Evolutionary conservation across 2,888 invertebrate species (phyloP).

Genomic region (Tetanocera ferruginea): DNA sequence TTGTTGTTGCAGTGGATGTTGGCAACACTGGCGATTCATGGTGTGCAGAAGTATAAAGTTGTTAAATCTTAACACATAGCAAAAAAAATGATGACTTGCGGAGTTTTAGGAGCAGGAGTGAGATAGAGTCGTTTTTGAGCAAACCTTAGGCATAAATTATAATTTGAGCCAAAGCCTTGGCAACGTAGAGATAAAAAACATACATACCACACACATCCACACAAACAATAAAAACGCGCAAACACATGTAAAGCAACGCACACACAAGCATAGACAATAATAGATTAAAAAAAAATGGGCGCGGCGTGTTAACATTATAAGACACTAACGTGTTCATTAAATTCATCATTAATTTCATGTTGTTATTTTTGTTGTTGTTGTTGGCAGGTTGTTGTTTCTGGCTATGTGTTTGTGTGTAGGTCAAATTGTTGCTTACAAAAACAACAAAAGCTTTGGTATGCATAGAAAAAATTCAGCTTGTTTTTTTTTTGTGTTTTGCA

Average conservation of each 20-base stretch:
- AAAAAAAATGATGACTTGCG: neutral
- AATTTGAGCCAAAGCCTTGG: neutral
- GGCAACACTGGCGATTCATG: neutral
- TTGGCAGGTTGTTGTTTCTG: neutral
- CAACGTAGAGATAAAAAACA: conserved; percentile 1
- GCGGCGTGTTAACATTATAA: conserved; percentile 23
- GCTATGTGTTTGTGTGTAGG: neutral
- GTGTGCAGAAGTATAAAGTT: conserved; percentile 3
- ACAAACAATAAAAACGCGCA: conserved; percentile 32
- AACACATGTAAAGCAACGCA: conserved; percentile 2
- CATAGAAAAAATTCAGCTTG: too few relatives aligned
- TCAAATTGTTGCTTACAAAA: neutral
- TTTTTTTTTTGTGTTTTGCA: too few relatives aligned
- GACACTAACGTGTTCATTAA: conserved; percentile 40
- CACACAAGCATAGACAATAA: conserved; percentile 11
- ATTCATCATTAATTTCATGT: conserved; percentile 10
- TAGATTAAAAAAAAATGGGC: conserved; percentile 9
- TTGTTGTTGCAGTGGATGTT: too few relatives aligned
- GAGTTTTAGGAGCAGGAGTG: too few relatives aligned
- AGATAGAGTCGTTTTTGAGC: neutral
- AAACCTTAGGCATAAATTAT: neutral
- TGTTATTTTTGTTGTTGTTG: neutral
- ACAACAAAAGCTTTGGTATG: too few relatives aligned
- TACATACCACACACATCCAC: conserved; percentile 23
- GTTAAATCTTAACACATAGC: conserved; percentile 19